A percentile compares a stretch with the other conserved stretches of the same genome.
These are phyloP conservation scores for Labroides dimidiatus DNA, from an alignment of 2,797 vertebrate genomes.

Conservation along the genomic window DNA sequence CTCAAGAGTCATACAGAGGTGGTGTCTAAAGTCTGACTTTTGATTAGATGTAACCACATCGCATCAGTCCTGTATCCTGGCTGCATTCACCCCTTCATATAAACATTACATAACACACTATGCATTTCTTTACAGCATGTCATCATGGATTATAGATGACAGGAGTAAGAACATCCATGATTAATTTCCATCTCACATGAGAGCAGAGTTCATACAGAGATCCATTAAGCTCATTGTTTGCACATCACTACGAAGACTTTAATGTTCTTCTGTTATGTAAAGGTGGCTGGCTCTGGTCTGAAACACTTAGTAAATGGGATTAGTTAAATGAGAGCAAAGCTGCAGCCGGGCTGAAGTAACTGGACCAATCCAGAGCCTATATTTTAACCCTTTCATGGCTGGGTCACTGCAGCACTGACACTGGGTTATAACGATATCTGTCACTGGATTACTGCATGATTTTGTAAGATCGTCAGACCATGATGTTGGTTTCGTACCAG, in stretches of 20 bases:
- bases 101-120: not conserved
- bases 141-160: not conserved
- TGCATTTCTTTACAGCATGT: not conserved
- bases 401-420: not conserved
- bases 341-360: slow-evolving; percentile 18
- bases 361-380: slow-evolving; percentile 15
- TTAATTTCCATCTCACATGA: not conserved
- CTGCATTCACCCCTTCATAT: not conserved
- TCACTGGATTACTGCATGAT: slow-evolving; percentile 14
- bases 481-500: no score
- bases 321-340: not conserved
- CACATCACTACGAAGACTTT: slow-evolving; percentile 6
- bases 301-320: slow-evolving; percentile 19
- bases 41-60: no score
- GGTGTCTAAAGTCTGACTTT: no score
- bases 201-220: slow-evolving; percentile 5
- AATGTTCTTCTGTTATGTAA: not conserved
- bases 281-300: not conserved
- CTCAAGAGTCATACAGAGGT: no score
- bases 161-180: slow-evolving; percentile 4
- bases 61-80: no score
- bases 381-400: not conserved
- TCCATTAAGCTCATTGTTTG: not conserved
- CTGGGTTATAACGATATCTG: not conserved
- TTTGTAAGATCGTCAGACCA: not conserved